Conservation (phyloP, 2,888 invertebrate genomes). For the Cephus pygmeus region DNA sequence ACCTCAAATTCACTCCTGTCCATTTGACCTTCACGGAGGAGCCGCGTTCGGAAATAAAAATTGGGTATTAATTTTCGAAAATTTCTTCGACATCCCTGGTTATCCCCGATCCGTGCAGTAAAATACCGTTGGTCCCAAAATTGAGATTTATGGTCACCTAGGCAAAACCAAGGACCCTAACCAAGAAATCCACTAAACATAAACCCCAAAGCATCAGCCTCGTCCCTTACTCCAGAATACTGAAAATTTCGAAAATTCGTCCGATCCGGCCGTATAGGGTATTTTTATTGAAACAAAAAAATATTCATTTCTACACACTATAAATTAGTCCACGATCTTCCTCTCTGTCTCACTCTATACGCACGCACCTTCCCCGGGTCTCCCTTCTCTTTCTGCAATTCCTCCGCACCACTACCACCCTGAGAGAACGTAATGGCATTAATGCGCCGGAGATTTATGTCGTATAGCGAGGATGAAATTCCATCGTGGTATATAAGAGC, state of each 20-base stretch:
- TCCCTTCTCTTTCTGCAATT: not conserved
- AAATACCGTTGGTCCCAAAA: not conserved
- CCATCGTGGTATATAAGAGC: conserved; percentile 47
- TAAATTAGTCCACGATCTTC: not conserved
- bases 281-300: no score
- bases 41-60: no score
- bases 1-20: no score
- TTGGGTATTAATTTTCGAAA: not conserved
- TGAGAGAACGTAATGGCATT: conserved; percentile 43
- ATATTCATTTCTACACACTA: not conserved
- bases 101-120: not conserved
- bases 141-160: not conserved
- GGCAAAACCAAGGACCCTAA: not conserved
- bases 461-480: conserved; percentile 58
- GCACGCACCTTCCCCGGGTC: not conserved
- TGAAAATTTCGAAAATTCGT: not conserved
- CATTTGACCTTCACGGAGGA: no score
- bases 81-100: not conserved
- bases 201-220: not conserved
- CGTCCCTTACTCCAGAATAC: not conserved
- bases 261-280: not conserved
- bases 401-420: not conserved
- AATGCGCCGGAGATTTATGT: conserved; percentile 60
- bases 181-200: not conserved
- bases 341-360: not conserved